These are phyloP conservation scores for Meriones unguiculatus DNA, from an alignment of 2,113 vertebrate species.

Conservation along the genomic window DNA sequence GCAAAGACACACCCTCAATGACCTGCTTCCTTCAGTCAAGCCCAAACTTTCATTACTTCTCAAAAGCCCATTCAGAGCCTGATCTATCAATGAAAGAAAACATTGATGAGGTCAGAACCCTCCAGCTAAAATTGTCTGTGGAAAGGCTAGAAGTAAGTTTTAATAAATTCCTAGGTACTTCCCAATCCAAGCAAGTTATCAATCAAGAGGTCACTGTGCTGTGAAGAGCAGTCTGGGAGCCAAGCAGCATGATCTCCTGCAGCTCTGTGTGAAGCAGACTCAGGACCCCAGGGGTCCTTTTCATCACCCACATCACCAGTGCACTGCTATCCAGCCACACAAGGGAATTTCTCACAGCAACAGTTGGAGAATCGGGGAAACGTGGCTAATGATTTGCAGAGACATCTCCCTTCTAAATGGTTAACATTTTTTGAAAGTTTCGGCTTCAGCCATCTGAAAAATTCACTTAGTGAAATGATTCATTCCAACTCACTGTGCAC, in stretches of 20 bases:
- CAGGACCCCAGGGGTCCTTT: too few relatives aligned
- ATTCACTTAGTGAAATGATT: constrained; percentile 30
- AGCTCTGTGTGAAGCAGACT: neutral
- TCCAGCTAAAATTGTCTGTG: neutral
- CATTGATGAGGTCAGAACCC: neutral
- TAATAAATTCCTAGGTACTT: neutral
- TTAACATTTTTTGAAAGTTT: constrained; percentile 32
- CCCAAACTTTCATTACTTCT: neutral
- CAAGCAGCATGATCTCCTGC: fast-evolving
- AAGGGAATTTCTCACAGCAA: neutral
- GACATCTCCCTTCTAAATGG: constrained; percentile 39
- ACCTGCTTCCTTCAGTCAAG: neutral
- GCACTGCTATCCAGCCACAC: neutral
- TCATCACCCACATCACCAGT: neutral
- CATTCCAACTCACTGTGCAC: neutral
- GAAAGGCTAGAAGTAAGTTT: neutral
- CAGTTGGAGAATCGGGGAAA: neutral
- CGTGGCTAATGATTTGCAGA: neutral
- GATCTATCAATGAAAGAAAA: neutral
- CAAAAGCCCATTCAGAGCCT: neutral
- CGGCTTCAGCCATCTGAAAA: constrained; percentile 65
- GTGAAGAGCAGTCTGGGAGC: neutral
- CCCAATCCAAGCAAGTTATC: neutral
- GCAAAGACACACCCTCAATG: neutral
- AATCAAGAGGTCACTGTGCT: neutral